Base-by-base conservation (phyloP, 23 tunicate genomes). In the Halocynthia aurantium region DNA sequence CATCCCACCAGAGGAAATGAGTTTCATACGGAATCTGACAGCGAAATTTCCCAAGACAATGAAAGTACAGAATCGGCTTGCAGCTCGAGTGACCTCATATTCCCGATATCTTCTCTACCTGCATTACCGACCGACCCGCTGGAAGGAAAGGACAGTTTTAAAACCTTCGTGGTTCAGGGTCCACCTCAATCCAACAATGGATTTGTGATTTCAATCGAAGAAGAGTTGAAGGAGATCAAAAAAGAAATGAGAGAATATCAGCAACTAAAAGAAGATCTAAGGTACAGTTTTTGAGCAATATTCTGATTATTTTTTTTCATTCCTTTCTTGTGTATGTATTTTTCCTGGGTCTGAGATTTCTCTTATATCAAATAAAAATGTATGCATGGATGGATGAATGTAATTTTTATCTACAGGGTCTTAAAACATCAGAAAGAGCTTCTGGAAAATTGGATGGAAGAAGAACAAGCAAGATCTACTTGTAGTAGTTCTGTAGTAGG, bases 361-460 rank as follows among this genome's bases (percentile, higher is more conserved):
- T 31, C 44, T 31, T 31, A 31, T 31, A 31, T 31, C 1, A 31
- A 31, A 31, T 1, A 31, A 31, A 31, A 31, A 1, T 31, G 44
- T 31, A 31, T 31, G 44, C 44, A 31, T 4, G 44, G 44, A 31
- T 31, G 44, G 44, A 31, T 31, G 44, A 31, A 31, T 31, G 44
- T 31, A n/a, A 8, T 71, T 73, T 76, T 6, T 18, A 0, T 77
- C 69, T n/a, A 52, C 72, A 84, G 88, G 69, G 72, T 70, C 8
- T 18, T 88, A 17, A 89, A 81, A 75, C 81, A 78, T 53, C 96
- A 89, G 71, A 84, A 80, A 76, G 82, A 68, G 19, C 88, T 88
- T 60, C 69, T 89, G 51, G 75, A 77, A 54, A 50, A 62, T 22
- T 80, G 96, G 77, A 69, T 82, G n/a, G 81, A 78, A 13, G 81